A percentile compares a stretch with the other conserved stretches of the same genome.
phyloP scores from a whole-genome alignment of 2,888 invertebrate genomes.

The Halictus quadricinctus region DNA sequence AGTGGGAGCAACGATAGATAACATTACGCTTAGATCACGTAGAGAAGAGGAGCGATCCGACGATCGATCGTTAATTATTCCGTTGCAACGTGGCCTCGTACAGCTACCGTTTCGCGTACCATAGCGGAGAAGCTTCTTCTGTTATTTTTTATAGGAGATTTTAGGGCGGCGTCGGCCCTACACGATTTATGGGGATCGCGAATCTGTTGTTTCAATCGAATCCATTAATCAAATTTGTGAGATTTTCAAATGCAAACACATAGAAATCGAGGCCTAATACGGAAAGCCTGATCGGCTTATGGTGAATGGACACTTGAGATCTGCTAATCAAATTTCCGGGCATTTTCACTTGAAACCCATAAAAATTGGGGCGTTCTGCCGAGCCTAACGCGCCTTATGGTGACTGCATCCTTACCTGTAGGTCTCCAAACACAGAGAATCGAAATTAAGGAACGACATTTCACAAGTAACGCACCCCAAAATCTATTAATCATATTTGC shows the following conservation, averaged over 20 bases:
- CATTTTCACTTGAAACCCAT: background rate
- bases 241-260: background rate
- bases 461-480: too few species aligned
- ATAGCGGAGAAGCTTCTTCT: conserved; percentile 53
- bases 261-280: background rate
- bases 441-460: too few species aligned
- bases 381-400: background rate
- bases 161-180: conserved; percentile 39
- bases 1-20: conserved; percentile 1
- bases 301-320: background rate
- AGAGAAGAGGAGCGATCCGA: conserved; percentile 22
- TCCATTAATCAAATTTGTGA: background rate
- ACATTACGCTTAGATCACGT: conserved; percentile 42
- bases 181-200: conserved; percentile 11
- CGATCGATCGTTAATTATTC: conserved; percentile 51
- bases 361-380: background rate
- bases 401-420: background rate
- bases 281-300: background rate
- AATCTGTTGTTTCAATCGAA: background rate
- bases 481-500: background rate
- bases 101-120: conserved; percentile 30
- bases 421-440: background rate
- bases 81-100: conserved; percentile 34
- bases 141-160: conserved; percentile 57
- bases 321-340: background rate